Evolutionary conservation across 1,140 invertebrate genomes (phyloP), one percentile per base, ranked within the genome.

Genomic region (Drosophila bocki): DNA sequence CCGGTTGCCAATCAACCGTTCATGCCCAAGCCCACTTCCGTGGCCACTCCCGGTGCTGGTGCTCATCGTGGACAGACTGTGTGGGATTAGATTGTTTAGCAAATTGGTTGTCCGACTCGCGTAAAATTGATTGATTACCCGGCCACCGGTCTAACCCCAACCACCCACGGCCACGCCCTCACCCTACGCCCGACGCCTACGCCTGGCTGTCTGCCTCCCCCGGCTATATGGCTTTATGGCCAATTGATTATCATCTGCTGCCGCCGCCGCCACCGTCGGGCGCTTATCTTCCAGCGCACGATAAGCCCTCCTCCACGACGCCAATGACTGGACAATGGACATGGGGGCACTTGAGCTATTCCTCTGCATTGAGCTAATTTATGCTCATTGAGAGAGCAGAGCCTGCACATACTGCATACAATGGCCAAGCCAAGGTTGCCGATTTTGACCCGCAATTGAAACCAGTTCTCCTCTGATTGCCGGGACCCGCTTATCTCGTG

Each of bases 71-170:
- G 44, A 51, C 32, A 72, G 56, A 74, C 70, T 74, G 70, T 48
- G 44, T 32, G n/a, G 70, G 70, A 74, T 72, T 60, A 72, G 68
- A 42, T 74, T 59, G 19, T 13, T 56, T 56, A 56, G 53, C 54
- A 50, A 74, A 74, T 74, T 74, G 68, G 53, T 51, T 72, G 53
- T 72, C 32, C 42, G 29, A 42, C 12, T 71, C 32, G 53, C 44
- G 44, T 71, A 37, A 72, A 72, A 74, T 74, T 74, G 67, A 74
- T 74, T 72, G 70, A 74, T 74, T 72, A 67, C 54, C 11, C 37
- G 12, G 12, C 44, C 33, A 22, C 7, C 5, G 26, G 11, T 32
- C 45, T 33, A 26, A 29, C 64, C 57, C 57, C 64, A 33, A 9
- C 39, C 26, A 29, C 39, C 33, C 33, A 26, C 33, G 12, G 29